These are phyloP conservation scores for Callipepla californica DNA, from an alignment of 2,113 vertebrate species.

Conservation along the genomic window DNA sequence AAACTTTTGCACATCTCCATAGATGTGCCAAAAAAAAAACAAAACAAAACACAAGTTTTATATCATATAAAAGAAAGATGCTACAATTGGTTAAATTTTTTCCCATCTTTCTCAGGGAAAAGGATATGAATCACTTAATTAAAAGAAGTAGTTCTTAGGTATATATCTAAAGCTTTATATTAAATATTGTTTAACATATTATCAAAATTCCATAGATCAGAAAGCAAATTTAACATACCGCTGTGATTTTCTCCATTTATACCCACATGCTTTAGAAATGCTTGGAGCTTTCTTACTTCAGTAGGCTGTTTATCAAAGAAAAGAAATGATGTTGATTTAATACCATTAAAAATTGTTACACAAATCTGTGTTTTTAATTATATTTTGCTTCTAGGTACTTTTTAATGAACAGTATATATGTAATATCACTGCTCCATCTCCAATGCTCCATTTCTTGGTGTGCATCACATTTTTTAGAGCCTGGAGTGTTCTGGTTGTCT, in stretches of 20 bases:
- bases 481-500: background rate
- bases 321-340: background rate
- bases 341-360: background rate
- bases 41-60: background rate
- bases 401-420: background rate
- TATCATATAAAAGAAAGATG: background rate
- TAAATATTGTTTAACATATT: conserved; percentile 45
- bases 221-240: conserved; percentile 76
- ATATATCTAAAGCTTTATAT: background rate
- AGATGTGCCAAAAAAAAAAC: background rate
- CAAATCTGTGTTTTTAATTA: background rate
- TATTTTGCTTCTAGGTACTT: background rate
- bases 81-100: background rate
- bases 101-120: background rate
- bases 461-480: background rate
- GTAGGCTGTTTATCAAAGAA: conserved; percentile 66
- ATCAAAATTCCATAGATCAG: conserved; percentile 67
- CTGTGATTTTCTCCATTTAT: conserved; percentile 70
- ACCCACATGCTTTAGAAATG: conserved; percentile 70
- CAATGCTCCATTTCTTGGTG: background rate
- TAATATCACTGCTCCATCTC: background rate
- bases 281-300: conserved; percentile 74
- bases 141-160: background rate
- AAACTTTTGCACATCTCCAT: background rate
- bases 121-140: background rate